Evolutionary conservation across 2,888 invertebrate species (phyloP).

Genomic region (Tortricodes alternella): DNA sequence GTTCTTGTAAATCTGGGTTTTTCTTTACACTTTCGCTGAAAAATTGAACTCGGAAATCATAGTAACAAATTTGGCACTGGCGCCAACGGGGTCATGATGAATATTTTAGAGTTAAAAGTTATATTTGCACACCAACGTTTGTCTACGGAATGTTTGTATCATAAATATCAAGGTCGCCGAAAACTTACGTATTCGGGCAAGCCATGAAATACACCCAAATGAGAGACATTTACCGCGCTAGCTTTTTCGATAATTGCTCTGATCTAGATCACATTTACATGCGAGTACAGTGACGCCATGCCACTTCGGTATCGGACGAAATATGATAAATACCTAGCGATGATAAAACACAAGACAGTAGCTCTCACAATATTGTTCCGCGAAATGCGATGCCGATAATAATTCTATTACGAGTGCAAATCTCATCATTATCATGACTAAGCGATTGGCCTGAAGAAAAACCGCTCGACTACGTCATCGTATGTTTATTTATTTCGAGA

Average conservation of each 20-base stretch:
- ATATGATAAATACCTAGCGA: conserved; percentile 22
- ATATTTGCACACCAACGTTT: conserved; percentile 32
- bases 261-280: conserved; percentile 36
- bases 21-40: background rate
- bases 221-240: conserved; percentile 15
- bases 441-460: conserved; percentile 70
- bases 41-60: conserved; percentile 25
- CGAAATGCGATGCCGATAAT: conserved; percentile 56
- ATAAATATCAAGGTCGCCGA: conserved; percentile 65
- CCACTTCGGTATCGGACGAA: background rate
- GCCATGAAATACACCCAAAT: conserved; percentile 31
- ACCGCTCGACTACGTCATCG: conserved; percentile 70
- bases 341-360: conserved; percentile 36
- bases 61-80: conserved; percentile 28
- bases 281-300: conserved; percentile 37
- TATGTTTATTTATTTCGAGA: conserved; percentile 68
- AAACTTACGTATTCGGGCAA: conserved; percentile 45
- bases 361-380: conserved; percentile 46
- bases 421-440: conserved; percentile 58
- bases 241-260: conserved; percentile 33
- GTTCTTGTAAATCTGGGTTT: conserved; percentile 1
- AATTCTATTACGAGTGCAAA: conserved; percentile 56
- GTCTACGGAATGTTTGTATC: conserved; percentile 53
- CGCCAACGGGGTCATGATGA: conserved; percentile 30
- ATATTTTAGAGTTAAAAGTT: conserved; percentile 29